Evolutionary conservation across 2,888 invertebrate genomes (phyloP), one percentile per base, ranked within the genome.

Genomic region (Lithodes maja): DNA sequence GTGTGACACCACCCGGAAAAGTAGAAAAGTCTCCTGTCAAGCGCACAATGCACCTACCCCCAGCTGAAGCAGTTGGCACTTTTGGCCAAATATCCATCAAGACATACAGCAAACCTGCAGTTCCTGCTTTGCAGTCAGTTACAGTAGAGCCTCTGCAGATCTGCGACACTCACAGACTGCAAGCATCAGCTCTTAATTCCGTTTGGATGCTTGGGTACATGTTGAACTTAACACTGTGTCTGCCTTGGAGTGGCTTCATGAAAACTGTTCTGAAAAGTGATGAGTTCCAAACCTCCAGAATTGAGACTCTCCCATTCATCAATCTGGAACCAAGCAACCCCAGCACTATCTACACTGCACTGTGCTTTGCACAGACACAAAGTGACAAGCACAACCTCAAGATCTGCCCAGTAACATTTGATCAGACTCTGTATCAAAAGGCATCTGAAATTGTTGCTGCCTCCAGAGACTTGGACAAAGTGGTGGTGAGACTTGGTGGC

Each of bases 321-420:
- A 91, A 89, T 87, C n/a, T n/a, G 61, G 79, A 84, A 74, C 89
- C 90, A 50, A 33, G 55, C 61, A 91, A 91, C 69, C 87, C 75
- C 12, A 87, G 83, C 78, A 91, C 90, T 33, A 89, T 89, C 54
- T 84, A 90, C 80, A 90, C 87, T 69, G 91, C 90, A 74, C 87
- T 85, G 50, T 85, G 85, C 54, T 87, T 71, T 87, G 85, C 84
- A 77, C 77, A 75, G n/a, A n/a, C n/a, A n/a, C n/a, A n/a, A n/a
- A n/a, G n/a, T n/a, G n/a, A n/a, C n/a, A n/a, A n/a, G n/a, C n/a
- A n/a, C n/a, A n/a, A n/a, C n/a, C n/a, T n/a, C n/a, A n/a, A n/a
- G n/a, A n/a, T n/a, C n/a, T n/a, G n/a, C n/a, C n/a, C n/a, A n/a
- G n/a, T n/a, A n/a, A n/a, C n/a, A n/a, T n/a, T n/a, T n/a, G n/a